Percentiles rank a stretch among this genome's conserved stretches.
phyloP scores from a whole-genome alignment of 2,797 vertebrate genomes.

The Ataeniobius toweri region DNA sequence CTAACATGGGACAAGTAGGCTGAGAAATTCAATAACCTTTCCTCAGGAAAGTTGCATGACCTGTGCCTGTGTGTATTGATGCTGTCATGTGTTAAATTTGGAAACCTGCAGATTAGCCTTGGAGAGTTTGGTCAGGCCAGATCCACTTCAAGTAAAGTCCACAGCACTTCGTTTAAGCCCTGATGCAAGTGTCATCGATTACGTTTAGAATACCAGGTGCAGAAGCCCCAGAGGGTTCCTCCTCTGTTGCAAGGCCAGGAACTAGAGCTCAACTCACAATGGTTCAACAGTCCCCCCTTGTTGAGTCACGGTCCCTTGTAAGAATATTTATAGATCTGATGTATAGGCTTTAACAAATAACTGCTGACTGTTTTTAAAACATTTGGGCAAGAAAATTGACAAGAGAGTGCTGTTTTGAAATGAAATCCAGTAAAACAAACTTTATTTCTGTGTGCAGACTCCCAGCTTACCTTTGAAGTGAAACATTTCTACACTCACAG shows the following conservation, averaged over 20 bases:
- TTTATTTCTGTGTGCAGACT: slow-evolving; percentile 9
- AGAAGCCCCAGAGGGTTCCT: slow-evolving; percentile 42
- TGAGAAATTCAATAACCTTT: slow-evolving; percentile 65
- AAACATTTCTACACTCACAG: slow-evolving; percentile 47
- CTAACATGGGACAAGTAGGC: slow-evolving; percentile 50
- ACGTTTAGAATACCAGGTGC: slow-evolving; percentile 67
- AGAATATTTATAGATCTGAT: slow-evolving; percentile 73
- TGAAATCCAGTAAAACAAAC: slow-evolving; percentile 2
- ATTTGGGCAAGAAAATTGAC: slow-evolving; percentile 26
- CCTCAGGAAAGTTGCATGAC: slow-evolving; percentile 46
- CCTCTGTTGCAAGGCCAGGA: slow-evolving; percentile 30
- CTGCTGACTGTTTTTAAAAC: slow-evolving; percentile 36
- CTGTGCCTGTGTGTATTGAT: slow-evolving; percentile 61
- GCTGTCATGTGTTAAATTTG: slow-evolving; percentile 66
- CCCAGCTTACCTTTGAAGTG: slow-evolving; percentile 36
- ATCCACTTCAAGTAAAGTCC: slow-evolving; percentile 56
- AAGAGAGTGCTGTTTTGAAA: slow-evolving; percentile 1
- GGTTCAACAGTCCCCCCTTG: slow-evolving; percentile 24
- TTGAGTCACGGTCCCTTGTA: slow-evolving; percentile 48
- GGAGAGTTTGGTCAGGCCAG: slow-evolving; percentile 45
- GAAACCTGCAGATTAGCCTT: slow-evolving; percentile 54
- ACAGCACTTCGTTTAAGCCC: slow-evolving; percentile 26
- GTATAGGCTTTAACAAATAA: slow-evolving; percentile 47
- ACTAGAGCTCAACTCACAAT: slow-evolving; percentile 38
- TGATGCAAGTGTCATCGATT: slow-evolving; percentile 45